These are phyloP conservation scores for Eupeodes corollae DNA, from an alignment of 1,140 invertebrate species.

Conservation along the genomic window DNA sequence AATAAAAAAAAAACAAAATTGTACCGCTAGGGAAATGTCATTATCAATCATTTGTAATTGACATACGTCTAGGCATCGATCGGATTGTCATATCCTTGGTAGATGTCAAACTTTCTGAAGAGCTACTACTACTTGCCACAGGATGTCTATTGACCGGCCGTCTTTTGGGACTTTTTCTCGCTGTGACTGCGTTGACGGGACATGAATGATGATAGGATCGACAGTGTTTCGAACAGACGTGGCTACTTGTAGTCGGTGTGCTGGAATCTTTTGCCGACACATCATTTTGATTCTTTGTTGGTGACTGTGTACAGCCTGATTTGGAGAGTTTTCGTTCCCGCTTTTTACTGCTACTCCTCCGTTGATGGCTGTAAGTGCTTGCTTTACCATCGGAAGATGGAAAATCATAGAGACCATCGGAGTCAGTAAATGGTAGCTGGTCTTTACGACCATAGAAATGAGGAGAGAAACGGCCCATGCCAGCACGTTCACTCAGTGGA, in stretches of 20 bases:
- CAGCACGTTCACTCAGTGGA: conserved; percentile 57
- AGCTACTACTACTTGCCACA: conserved; percentile 40
- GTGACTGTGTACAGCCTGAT: conserved; percentile 12
- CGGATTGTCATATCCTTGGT: conserved; percentile 15
- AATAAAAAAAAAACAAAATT: not conserved
- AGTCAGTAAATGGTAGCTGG: conserved; percentile 56
- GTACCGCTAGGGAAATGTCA: not conserved
- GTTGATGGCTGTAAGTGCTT: conserved; percentile 28
- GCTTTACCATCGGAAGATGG: conserved; percentile 55
- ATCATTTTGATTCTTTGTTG: conserved; percentile 20
- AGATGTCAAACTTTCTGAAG: conserved; percentile 41
- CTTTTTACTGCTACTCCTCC: conserved; percentile 43
- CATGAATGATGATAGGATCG: conserved; percentile 18
- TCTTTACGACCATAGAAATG: conserved; percentile 54
- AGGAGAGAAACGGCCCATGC: conserved; percentile 51
- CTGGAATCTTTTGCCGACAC: conserved; percentile 20
- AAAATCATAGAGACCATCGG: conserved; percentile 64
- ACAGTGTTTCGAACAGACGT: conserved; percentile 38
- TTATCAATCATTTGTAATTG: not conserved
- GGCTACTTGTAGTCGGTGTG: conserved; percentile 39
- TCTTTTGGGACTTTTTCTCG: conserved; percentile 41
- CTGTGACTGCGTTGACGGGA: conserved; percentile 17
- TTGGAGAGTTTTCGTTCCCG: conserved; percentile 38
- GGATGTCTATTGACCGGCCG: conserved; percentile 33
- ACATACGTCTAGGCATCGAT: conserved; percentile 8